Conservation (phyloP, 1,140 invertebrate species). For the Drosophila sproati region DNA sequence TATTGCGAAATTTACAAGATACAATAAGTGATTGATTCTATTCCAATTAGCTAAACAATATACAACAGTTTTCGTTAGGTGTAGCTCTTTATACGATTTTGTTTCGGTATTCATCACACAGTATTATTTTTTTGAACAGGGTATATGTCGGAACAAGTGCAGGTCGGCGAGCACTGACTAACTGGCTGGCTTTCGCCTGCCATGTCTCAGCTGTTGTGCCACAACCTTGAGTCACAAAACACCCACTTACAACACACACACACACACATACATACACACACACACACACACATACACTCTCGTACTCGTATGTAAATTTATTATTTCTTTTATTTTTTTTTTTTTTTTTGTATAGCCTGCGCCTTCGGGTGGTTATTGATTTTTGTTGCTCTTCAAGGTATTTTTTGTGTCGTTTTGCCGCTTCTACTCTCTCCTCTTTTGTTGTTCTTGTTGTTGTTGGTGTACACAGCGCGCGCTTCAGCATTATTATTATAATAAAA, state of each 20-base stretch:
- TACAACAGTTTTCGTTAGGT: too few species aligned
- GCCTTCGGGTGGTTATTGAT: conserved; percentile 75
- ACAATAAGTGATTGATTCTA: too few species aligned
- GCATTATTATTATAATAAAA: conserved; percentile 76
- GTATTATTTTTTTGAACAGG: neutral
- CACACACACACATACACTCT: conserved; percentile 13
- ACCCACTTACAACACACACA: conserved; percentile 29
- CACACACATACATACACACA: conserved; percentile 7
- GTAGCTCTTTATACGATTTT: too few species aligned
- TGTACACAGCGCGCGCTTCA: conserved; percentile 38
- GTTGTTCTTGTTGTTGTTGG: conserved; percentile 36
- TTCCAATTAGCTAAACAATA: too few species aligned
- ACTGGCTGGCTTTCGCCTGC: conserved; percentile 38
- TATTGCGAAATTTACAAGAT: too few species aligned
- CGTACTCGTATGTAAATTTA: conserved; percentile 39
- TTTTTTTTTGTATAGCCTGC: conserved; percentile 30
- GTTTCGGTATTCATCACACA: too few species aligned
- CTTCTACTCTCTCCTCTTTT: conserved; percentile 4
- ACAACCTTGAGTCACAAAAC: conserved; percentile 49
- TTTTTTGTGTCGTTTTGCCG: conserved; percentile 14
- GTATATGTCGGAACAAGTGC: neutral
- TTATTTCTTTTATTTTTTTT: conserved; percentile 19
- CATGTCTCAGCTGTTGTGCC: conserved; percentile 47
- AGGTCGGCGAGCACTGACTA: conserved; percentile 28
- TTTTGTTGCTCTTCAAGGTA: conserved; percentile 46